Percentiles rank a stretch among this genome's conserved stretches.
Evolutionary conservation across 2,888 invertebrate species (phyloP).

Genomic region (Empis livida): DNA sequence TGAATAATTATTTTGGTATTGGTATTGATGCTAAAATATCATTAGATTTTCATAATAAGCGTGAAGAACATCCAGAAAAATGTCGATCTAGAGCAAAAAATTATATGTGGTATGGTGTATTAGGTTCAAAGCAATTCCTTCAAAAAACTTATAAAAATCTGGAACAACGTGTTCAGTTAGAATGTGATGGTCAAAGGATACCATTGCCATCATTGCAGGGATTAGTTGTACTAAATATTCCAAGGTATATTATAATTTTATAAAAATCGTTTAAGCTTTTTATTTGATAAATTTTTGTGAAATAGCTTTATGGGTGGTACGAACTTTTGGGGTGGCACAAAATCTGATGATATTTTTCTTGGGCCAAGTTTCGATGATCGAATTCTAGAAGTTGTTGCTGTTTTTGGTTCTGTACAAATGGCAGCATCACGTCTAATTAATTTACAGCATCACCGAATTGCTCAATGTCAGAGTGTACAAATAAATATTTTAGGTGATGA

Average conservation of each 20-base stretch:
- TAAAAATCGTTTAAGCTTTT: too few relatives aligned
- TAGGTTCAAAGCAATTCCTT: constrained; percentile 61
- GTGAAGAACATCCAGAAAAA: constrained; percentile 94
- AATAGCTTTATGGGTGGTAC: constrained; percentile 93
- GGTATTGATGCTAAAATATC: constrained; percentile 97
- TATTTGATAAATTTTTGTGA: not conserved
- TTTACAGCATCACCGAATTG: constrained; percentile 91
- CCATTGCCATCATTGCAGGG: constrained; percentile 92
- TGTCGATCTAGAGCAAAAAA: constrained; percentile 88
- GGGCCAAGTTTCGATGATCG: constrained; percentile 93
- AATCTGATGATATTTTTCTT: constrained; percentile 82
- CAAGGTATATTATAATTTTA: constrained; percentile 43
- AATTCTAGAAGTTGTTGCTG: constrained; percentile 92
- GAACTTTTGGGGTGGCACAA: constrained; percentile 94
- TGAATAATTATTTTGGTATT: constrained; percentile 99
- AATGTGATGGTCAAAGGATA: constrained; percentile 92
- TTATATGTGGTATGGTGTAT: constrained; percentile 88
- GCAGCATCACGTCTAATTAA: constrained; percentile 91
- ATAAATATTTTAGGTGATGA: constrained; percentile 89
- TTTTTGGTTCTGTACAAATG: constrained; percentile 96
- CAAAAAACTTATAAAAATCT: constrained; percentile 92
- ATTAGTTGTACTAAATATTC: constrained; percentile 92
- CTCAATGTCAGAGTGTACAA: constrained; percentile 91
- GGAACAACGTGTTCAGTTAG: constrained; percentile 86
- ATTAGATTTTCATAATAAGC: constrained; percentile 90